A percentile compares a stretch with the other conserved stretches of the same genome.
Evolutionary conservation across 2,888 invertebrate species (phyloP).

Genomic region (Steinernema hermaphroditum): DNA sequence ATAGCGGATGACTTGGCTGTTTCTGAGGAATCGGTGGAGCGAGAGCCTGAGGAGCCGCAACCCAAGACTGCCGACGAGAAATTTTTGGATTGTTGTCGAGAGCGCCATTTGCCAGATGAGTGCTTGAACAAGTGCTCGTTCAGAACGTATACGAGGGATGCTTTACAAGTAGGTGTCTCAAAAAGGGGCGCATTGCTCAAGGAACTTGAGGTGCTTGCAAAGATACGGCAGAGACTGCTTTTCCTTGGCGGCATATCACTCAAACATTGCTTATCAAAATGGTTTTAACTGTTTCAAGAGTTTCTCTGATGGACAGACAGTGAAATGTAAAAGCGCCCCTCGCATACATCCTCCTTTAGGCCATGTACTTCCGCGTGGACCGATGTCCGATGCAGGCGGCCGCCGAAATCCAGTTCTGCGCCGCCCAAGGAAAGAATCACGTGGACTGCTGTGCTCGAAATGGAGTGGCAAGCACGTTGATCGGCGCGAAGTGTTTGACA

Average conservation of each 20-base stretch:
- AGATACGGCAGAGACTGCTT: too few relatives aligned
- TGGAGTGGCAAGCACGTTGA: slow-evolving; percentile 47
- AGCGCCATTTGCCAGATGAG: slow-evolving; percentile 61
- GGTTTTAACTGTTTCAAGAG: neutral
- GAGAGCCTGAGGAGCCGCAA: too few relatives aligned
- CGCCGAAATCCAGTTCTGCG: slow-evolving; percentile 37
- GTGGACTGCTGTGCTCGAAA: slow-evolving; percentile 46
- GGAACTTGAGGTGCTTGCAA: too few relatives aligned
- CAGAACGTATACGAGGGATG: slow-evolving; percentile 57
- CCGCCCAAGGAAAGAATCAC: slow-evolving; percentile 44
- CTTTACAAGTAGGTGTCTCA: slow-evolving; percentile 50
- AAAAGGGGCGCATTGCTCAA: too few relatives aligned
- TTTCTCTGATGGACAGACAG: too few relatives aligned
- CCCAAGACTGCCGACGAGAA: slow-evolving; percentile 60
- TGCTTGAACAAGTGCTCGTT: slow-evolving; percentile 62
- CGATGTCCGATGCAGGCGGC: slow-evolving; percentile 36
- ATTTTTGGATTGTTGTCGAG: slow-evolving; percentile 62
- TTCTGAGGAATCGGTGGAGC: neutral
- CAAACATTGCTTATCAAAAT: too few relatives aligned
- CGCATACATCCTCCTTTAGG: neutral
- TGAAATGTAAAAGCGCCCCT: too few relatives aligned
- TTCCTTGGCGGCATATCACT: too few relatives aligned
- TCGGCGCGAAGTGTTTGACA: slow-evolving; percentile 47
- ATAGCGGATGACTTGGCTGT: neutral
- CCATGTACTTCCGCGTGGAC: slow-evolving; percentile 39